A percentile compares a stretch with the other conserved stretches of the same genome.
These are phyloP conservation scores for Hyposoter didymator DNA, from an alignment of 2,888 invertebrate genomes.

Conservation along the genomic window DNA sequence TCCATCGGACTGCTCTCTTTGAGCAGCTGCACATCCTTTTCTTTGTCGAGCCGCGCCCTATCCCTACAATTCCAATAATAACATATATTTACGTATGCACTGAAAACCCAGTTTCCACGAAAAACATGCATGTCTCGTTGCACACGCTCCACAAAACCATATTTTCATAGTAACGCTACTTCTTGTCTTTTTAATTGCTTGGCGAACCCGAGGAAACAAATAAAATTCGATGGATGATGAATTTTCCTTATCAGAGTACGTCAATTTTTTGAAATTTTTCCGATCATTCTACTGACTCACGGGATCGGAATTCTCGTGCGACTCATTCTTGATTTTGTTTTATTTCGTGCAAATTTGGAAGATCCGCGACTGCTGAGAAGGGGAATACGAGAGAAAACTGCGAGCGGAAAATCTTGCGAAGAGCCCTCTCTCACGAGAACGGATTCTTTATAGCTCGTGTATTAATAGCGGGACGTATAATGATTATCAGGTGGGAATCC, in stretches of 20 bases:
- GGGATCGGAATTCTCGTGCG: neutral
- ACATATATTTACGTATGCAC: neutral
- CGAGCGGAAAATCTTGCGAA: slow-evolving; percentile 23
- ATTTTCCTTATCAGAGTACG: no score
- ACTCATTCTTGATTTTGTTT: neutral
- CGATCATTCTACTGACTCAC: neutral
- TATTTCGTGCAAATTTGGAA: neutral
- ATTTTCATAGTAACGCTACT: no score
- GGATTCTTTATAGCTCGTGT: slow-evolving; percentile 69
- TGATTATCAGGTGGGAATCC: slow-evolving; percentile 76
- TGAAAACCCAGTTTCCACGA: no score
- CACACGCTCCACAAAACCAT: no score
- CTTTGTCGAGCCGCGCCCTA: slow-evolving; percentile 27
- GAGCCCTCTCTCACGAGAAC: slow-evolving; percentile 34
- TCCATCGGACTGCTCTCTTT: slow-evolving; percentile 19
- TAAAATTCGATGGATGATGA: no score
- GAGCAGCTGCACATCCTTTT: slow-evolving; percentile 60
- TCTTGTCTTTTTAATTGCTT: no score
- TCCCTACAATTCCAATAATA: neutral
- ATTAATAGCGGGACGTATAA: slow-evolving; percentile 75
- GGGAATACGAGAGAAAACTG: slow-evolving; percentile 23
- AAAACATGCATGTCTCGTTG: no score
- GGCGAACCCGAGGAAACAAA: no score
- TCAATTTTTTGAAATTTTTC: neutral
- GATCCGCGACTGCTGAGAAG: neutral